Base-by-base conservation (phyloP, 2,113 vertebrate species). In the Seriola aureovittata region DNA sequence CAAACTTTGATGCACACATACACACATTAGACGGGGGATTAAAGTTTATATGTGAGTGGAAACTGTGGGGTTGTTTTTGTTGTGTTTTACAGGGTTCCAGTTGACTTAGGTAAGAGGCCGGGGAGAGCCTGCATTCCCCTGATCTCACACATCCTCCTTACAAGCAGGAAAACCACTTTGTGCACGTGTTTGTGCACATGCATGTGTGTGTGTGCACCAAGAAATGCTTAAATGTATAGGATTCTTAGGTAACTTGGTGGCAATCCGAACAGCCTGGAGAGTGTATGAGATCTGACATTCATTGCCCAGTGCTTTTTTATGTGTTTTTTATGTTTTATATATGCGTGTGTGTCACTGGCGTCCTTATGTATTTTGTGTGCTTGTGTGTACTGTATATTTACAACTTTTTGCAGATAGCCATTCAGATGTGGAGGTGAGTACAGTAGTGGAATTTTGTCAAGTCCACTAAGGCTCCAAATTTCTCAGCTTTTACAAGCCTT, bases 21-120 rank as follows among this genome's bases (percentile, higher is more conserved):
- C 62, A 68, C 36, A 46, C 73, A 85, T 92, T 89, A 91, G 89
- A 88, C 44, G 80, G 81, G 8, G 48, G 73, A 85, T 91, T 90
- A 87, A 90, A 86, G 75, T 93, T 93, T 86, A 91, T 87, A 85
- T 81, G 84, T 75, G 78, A 90, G 83, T 91, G 92, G 91, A 93
- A 94, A 93, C 82, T 91, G 88, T 67, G 75, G 76, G 71, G 50
- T 88, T 85, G 90, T 91, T 89, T 87, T 90, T 88, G 86, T 92
- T 85, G 81, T 85, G 70, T 69, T 87, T 92, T 87, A 90, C 71
- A 71, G 85, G 84, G 88, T 85, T 89, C 38, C 74, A 73, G 71
- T 87, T 65, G 85, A 81, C 89, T 86, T 81, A 86, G 88, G 88
- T 90, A 77, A 88, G 82, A 89, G 80, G 58, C 76, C 40, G 71